Evolutionary conservation across 2,797 vertebrate species (phyloP), one percentile per base, ranked within the genome.

Genomic region (Pelobates cultripes): DNA sequence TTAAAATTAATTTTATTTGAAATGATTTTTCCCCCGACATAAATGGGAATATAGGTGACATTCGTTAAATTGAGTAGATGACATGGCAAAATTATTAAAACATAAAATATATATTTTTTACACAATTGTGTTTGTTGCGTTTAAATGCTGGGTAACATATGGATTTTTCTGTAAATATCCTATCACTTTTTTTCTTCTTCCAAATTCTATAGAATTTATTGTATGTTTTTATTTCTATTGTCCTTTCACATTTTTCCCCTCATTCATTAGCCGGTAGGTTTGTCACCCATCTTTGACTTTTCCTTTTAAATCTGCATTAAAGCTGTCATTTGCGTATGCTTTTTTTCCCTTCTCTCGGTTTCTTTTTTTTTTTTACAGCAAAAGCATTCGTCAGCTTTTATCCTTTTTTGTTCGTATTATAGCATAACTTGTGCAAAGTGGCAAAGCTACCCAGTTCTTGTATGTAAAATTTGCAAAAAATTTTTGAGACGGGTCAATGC

Each of bases 401-500:
- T 94, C 90, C 94, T 90, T 94, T 82, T 94, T 94, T 96, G 92
- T 95, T 91, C 91, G 75, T 94, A 94, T 95, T 95, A 96, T 97
- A 96, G 96, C 96, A 95, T 96, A 95, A 97, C 95, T 92, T 92
- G 93, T 80, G 93, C 94, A 93, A 94, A 96, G 94, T 95, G 93
- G 91, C 93, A 90, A 86, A 85, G 94, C 90, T 94, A 91, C 91
- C 89, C 91, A 92, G 88, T 96, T 93, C 93, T 92, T 88, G 93
- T 93, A 92, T 94, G 94, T 95, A 95, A 95, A 96, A 96, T 96
- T 94, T 95, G 94, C 95, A 95, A 93, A 94, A 94, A 94, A 95
- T 96, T 90, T 96, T 95, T 91, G 95, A 96, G 96, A 97, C 95
- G 97, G 97, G 97, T 99, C 98, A 99, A 91, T 98, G 97, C 95